Conservation (phyloP, 2,888 invertebrate genomes). For the Phymatocera aterrima region DNA sequence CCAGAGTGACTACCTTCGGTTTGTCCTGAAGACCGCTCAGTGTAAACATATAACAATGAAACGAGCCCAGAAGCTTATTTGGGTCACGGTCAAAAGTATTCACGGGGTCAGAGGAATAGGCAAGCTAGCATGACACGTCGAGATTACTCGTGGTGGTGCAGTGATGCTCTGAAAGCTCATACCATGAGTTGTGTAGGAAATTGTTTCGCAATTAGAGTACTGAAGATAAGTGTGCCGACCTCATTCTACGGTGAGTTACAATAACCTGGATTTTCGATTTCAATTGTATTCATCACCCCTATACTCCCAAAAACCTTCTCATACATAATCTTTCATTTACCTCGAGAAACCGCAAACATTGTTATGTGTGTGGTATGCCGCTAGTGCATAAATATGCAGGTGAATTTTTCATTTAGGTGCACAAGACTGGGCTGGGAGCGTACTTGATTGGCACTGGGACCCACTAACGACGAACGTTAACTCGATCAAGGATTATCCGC, state of each 20-base stretch:
- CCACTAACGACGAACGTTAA: slow-evolving; percentile 25
- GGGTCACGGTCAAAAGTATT: neutral
- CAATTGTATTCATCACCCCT: neutral
- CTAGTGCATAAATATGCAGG: neutral
- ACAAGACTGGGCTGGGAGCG: neutral
- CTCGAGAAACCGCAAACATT: neutral
- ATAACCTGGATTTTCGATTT: neutral
- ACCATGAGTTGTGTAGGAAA: neutral
- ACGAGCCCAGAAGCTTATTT: neutral
- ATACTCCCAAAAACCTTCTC: neutral
- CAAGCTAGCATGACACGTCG: neutral
- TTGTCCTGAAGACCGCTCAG: neutral
- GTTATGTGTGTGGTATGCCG: neutral
- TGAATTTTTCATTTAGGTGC: slow-evolving; percentile 8
- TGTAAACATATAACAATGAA: slow-evolving; percentile 2
- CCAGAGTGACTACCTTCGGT: neutral
- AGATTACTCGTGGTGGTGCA: slow-evolving; percentile 15
- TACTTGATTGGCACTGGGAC: slow-evolving; percentile 30
- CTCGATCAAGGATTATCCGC: slow-evolving; percentile 39
- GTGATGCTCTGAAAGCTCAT: neutral
- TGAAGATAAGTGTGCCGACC: neutral
- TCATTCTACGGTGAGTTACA: neutral
- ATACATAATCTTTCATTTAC: neutral
- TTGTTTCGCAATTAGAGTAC: neutral
- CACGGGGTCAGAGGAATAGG: neutral